phyloP scores from a whole-genome alignment of 2,797 vertebrate genomes.

The Melanotaenia parkinsoni region DNA sequence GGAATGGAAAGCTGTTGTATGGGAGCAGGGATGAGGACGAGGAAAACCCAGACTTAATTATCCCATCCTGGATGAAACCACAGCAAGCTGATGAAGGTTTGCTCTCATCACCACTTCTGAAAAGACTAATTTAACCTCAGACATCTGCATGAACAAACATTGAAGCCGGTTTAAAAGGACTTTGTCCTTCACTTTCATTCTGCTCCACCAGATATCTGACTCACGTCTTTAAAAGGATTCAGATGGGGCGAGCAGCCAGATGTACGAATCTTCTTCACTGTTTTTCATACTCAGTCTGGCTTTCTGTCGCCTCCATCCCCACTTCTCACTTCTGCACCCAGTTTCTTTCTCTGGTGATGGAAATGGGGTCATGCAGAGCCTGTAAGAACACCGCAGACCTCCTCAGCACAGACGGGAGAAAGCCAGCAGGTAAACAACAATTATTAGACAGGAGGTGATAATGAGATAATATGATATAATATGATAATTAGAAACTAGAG shows the following conservation, averaged over 20 bases:
- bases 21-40: slow-evolving; percentile 6
- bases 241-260: slow-evolving; percentile 37
- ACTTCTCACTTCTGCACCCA: slow-evolving; percentile 12
- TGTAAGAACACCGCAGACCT: slow-evolving; percentile 41
- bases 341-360: slow-evolving; percentile 28
- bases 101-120: slow-evolving; percentile 16
- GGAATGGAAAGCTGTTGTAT: slow-evolving; percentile 11
- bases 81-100: slow-evolving; percentile 28
- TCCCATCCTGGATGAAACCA: slow-evolving; percentile 38
- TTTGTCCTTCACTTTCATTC: slow-evolving; percentile 6
- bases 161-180: slow-evolving; percentile 14
- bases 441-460: slow-evolving; percentile 20
- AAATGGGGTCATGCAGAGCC: slow-evolving; percentile 37
- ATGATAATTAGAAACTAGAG: slow-evolving; percentile 6
- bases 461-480: no score
- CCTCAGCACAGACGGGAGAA: slow-evolving; percentile 42
- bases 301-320: slow-evolving; percentile 36
- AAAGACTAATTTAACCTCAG: slow-evolving; percentile 40
- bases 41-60: slow-evolving; percentile 24
- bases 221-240: slow-evolving; percentile 41
- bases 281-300: slow-evolving; percentile 32
- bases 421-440: slow-evolving; percentile 34
- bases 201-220: slow-evolving; percentile 29
- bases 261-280: slow-evolving; percentile 37
- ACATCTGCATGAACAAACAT: slow-evolving; percentile 10